A percentile compares a stretch with the other conserved stretches of the same genome.
phyloP scores from a whole-genome alignment of 2,797 vertebrate genomes.

The Myotis findleyi region DNA sequence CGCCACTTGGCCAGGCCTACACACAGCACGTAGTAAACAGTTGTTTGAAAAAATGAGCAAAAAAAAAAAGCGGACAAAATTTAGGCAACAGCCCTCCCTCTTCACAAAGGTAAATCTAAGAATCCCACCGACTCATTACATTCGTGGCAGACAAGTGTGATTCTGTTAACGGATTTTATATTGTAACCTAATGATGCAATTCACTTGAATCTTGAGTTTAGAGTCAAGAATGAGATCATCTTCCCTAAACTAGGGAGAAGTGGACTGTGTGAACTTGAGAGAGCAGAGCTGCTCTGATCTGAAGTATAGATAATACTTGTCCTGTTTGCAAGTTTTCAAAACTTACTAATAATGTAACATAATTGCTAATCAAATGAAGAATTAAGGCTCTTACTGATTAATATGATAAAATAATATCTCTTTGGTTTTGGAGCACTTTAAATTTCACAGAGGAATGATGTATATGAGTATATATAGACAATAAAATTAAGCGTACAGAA shows the following conservation, averaged over 20 bases:
- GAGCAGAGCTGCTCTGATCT: neutral
- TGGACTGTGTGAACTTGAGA: neutral
- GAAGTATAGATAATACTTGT: neutral
- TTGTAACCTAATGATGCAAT: neutral
- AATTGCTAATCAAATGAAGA: conserved; percentile 14
- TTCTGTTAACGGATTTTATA: neutral
- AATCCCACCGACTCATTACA: neutral
- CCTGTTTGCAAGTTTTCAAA: conserved; percentile 17
- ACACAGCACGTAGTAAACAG: neutral
- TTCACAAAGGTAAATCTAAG: neutral
- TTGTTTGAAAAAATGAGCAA: neutral
- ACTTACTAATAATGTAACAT: neutral
- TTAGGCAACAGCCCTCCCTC: neutral
- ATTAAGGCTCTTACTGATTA: neutral
- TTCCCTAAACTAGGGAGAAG: neutral
- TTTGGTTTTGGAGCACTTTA: conserved; percentile 34
- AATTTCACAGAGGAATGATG: neutral
- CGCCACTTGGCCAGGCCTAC: neutral
- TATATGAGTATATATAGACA: neutral
- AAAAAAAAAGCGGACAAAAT: neutral
- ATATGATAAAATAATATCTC: neutral
- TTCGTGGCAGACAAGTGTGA: neutral
- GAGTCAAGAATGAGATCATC: neutral
- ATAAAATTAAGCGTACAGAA: neutral
- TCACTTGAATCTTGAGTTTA: neutral